phyloP scores from a whole-genome alignment of 2,797 vertebrate genomes.

The Sphenopsis melanotis region DNA sequence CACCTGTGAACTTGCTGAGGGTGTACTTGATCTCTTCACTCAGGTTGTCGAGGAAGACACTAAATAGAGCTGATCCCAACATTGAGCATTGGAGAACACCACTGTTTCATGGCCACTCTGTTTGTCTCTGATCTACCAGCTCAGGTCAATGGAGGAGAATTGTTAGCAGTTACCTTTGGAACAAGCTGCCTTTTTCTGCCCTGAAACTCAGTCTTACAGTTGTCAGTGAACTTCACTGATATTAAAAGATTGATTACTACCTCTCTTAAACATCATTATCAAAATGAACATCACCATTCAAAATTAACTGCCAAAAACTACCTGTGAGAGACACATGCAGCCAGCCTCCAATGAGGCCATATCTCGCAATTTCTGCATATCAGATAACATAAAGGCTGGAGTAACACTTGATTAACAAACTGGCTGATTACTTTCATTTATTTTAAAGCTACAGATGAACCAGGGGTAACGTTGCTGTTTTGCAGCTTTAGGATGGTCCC shows the following conservation, averaged over 20 bases:
- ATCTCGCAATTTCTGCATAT: conserved; percentile 23
- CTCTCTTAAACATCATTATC: conserved; percentile 34
- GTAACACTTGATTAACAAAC: neutral
- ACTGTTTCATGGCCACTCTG: neutral
- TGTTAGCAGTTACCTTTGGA: neutral
- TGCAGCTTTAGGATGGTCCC: neutral
- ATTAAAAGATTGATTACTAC: conserved; percentile 1
- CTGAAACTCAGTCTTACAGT: neutral
- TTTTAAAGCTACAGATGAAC: neutral
- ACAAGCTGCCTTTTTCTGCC: neutral
- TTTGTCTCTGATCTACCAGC: neutral
- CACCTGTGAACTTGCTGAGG: neutral
- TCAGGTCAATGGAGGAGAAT: neutral
- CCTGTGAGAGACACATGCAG: neutral
- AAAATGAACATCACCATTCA: neutral
- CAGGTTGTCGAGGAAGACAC: accelerated
- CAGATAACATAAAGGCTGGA: neutral
- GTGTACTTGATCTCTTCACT: neutral
- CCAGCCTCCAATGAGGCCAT: neutral
- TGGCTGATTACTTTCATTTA: neutral
- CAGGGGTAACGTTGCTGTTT: neutral
- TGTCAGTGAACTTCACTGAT: neutral
- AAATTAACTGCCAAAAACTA: conserved; percentile 34
- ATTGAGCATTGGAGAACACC: neutral
- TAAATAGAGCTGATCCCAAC: neutral